Evolutionary conservation across 2,113 vertebrate genomes (phyloP), one percentile per base, ranked within the genome.

Genomic region (Balaeniceps rex): DNA sequence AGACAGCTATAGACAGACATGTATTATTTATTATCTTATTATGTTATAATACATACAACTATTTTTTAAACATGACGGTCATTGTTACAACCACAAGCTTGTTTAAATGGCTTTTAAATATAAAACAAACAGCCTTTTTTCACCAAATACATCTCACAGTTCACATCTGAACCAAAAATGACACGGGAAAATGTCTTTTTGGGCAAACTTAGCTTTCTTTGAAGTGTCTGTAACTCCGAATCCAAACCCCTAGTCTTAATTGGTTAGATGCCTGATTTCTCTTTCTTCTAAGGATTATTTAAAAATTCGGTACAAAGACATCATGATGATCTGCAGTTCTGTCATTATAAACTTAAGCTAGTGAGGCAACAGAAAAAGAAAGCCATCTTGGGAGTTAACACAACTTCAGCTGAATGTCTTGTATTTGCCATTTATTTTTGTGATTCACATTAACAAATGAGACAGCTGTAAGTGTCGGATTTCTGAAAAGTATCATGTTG

Each of bases 401-500:
- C 72, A 97, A 87, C 86, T 97, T 93, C 1, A 2, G 70, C 42
- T 91, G 79, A 96, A 90, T 72, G 94, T 94, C 95, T 96, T 97
- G 89, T 97, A 97, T 97, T 97, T 96, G 65, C 63, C 88, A 60
- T 90, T 94, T 95, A 87, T 94, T 97, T 98, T 93, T 96, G 92
- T 91, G 90, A 98, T 96, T 96, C 84, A 91, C 69, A 94, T 97
- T 97, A 98, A 98, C 97, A 98, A 98, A 98, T 96, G 97, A 98
- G 96, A 96, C 92, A 97, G 84, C 93, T 97, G 76, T 98, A 98
- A 98, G 98, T 97, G 97, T 97, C 93, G 90, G 95, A 98, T 98
- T 99, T 98, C 97, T 98, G 98, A 98, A 97, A 95, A 98, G 96
- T 95, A 98, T 97, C 98, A 97, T 98, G 96, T 75, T 98, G 98